Conservation (phyloP, 1,140 invertebrate species). For the Procambarus virginalis region DNA sequence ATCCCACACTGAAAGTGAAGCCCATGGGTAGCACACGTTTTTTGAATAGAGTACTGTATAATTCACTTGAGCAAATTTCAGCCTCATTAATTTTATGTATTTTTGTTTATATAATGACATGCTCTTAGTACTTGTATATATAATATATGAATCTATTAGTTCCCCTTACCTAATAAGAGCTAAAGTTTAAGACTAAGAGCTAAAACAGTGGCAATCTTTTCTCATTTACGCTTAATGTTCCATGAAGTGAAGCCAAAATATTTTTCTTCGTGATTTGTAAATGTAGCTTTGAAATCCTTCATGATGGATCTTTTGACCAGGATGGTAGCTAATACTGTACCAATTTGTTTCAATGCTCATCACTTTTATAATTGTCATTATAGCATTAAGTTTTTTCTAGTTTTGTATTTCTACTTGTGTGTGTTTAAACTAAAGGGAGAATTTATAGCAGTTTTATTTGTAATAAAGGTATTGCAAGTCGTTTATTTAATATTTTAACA, state of each 20-base stretch:
- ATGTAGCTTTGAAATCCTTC: not conserved
- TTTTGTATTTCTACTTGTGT: not conserved
- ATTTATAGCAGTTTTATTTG: not conserved
- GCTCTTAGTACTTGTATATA: not conserved
- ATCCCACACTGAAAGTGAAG: not conserved
- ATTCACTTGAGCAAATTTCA: not conserved
- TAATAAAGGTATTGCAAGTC: not conserved
- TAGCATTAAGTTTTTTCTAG: not conserved
- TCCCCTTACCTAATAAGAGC: not conserved
- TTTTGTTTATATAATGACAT: not conserved
- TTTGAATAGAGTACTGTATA: not conserved
- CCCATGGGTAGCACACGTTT: not conserved
- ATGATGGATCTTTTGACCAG: not conserved
- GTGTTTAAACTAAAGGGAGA: not conserved
- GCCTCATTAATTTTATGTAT: not conserved
- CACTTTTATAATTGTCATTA: not conserved
- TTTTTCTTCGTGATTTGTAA: slow-evolving; percentile 6
- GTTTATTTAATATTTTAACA: not conserved
- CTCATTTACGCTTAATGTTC: slow-evolving; percentile 12
- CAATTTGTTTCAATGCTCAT: not conserved
- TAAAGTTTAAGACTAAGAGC: not conserved
- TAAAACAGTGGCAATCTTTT: slow-evolving; percentile 2
- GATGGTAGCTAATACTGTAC: not conserved
- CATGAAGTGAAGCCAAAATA: slow-evolving; percentile 8
- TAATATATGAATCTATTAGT: not conserved